Evolutionary conservation across 2,888 invertebrate genomes (phyloP).

Genomic region (Conus canariensis): DNA sequence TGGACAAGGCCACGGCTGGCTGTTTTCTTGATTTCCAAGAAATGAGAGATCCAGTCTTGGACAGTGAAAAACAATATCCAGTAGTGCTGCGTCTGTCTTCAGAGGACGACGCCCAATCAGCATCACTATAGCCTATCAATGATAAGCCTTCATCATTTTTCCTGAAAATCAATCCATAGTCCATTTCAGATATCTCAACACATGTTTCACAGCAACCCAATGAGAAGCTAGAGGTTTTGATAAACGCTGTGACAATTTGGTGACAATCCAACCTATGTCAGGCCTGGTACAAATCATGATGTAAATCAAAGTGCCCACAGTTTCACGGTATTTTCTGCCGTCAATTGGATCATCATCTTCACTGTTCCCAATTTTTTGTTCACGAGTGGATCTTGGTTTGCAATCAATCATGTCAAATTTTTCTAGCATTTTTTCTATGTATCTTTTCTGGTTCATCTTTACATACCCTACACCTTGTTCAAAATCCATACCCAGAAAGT

Average conservation of each 20-base stretch:
- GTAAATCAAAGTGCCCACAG: slow-evolving; percentile 40
- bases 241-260: background rate
- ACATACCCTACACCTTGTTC: slow-evolving; percentile 2
- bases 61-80: too few relatives aligned
- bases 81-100: too few relatives aligned
- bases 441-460: background rate
- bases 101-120: too few relatives aligned
- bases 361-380: background rate
- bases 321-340: slow-evolving; percentile 10
- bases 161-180: too few relatives aligned
- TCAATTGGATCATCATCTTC: background rate
- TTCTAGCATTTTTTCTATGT: background rate
- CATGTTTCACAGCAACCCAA: background rate
- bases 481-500: slow-evolving; percentile 50
- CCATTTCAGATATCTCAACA: background rate
- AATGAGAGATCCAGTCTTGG: too few relatives aligned
- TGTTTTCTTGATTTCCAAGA: too few relatives aligned
- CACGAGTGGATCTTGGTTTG: too few relatives aligned
- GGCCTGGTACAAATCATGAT: slow-evolving; percentile 34
- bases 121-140: too few relatives aligned
- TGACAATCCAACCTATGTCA: background rate
- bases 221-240: background rate
- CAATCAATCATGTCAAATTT: background rate
- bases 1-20: too few relatives aligned
- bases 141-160: too few relatives aligned